These are phyloP conservation scores for Cyprinella venusta DNA, from an alignment of 2,797 vertebrate species.

Conservation along the genomic window DNA sequence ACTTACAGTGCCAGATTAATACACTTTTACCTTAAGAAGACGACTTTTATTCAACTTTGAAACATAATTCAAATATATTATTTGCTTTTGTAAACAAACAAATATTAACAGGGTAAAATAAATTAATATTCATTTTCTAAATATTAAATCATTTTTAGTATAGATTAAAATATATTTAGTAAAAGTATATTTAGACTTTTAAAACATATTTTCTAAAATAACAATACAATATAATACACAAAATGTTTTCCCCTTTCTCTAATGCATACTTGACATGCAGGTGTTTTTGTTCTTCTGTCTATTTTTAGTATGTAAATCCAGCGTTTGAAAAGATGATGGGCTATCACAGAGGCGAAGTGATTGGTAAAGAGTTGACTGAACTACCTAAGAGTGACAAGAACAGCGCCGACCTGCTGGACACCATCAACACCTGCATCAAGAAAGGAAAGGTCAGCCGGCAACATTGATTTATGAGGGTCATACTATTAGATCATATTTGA, in stretches of 20 bases:
- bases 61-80: background rate
- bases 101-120: background rate
- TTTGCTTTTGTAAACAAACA: background rate
- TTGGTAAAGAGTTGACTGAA: constrained; percentile 90
- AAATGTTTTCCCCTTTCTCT: background rate
- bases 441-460: constrained; percentile 87
- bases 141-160: background rate
- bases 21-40: background rate
- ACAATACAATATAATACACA: background rate
- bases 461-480: too few relatives aligned
- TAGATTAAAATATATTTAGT: too few relatives aligned
- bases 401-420: constrained; percentile 86
- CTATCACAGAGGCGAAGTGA: constrained; percentile 89
- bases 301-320: constrained; percentile 91
- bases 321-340: constrained; percentile 96
- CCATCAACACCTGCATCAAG: constrained; percentile 91
- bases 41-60: background rate
- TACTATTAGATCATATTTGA: background rate
- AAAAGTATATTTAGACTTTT: too few relatives aligned
- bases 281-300: background rate
- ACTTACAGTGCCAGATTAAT: background rate
- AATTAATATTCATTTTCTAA: background rate
- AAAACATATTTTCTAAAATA: too few relatives aligned
- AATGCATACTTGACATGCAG: background rate
- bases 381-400: constrained; percentile 93